These are phyloP conservation scores for Hofmannophila pseudospretella DNA, from an alignment of 2,888 invertebrate species.

Conservation along the genomic window DNA sequence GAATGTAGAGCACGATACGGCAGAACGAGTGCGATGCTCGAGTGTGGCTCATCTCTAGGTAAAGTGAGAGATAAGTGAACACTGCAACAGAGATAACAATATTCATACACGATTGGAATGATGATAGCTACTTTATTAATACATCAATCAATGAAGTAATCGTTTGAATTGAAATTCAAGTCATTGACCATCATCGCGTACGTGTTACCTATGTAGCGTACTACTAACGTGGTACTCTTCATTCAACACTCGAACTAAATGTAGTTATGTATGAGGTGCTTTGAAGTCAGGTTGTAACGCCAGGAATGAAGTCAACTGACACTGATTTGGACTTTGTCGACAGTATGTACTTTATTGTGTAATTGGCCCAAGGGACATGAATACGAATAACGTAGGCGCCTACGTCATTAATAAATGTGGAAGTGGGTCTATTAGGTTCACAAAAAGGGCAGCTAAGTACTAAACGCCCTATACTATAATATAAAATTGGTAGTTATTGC, in stretches of 20 bases:
- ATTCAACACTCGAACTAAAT: background rate
- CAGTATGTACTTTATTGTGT: background rate
- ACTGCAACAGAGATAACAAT: constrained; percentile 3
- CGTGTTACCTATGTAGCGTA: constrained; percentile 1
- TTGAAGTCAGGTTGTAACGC: too few relatives aligned
- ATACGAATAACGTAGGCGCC: too few relatives aligned
- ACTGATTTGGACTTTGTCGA: background rate
- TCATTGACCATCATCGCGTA: constrained; percentile 3
- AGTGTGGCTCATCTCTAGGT: background rate
- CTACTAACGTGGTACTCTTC: background rate
- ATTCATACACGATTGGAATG: constrained; percentile 1
- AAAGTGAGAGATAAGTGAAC: background rate
- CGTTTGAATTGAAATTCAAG: constrained; percentile 9
- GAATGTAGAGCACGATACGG: background rate
- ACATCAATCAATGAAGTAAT: constrained; percentile 10
- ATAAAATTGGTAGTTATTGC: too few relatives aligned
- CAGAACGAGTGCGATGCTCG: background rate
- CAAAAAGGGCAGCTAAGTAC: too few relatives aligned
- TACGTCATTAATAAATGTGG: too few relatives aligned
- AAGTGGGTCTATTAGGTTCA: too few relatives aligned
- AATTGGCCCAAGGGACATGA: too few relatives aligned
- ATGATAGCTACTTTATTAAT: constrained; percentile 2
- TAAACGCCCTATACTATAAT: too few relatives aligned
- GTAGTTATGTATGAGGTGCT: constrained; percentile 3
- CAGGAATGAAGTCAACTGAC: background rate